A percentile compares a stretch with the other conserved stretches of the same genome.
Evolutionary conservation across 2,113 vertebrate species (phyloP).

Genomic region (Corythaeola cristata): DNA sequence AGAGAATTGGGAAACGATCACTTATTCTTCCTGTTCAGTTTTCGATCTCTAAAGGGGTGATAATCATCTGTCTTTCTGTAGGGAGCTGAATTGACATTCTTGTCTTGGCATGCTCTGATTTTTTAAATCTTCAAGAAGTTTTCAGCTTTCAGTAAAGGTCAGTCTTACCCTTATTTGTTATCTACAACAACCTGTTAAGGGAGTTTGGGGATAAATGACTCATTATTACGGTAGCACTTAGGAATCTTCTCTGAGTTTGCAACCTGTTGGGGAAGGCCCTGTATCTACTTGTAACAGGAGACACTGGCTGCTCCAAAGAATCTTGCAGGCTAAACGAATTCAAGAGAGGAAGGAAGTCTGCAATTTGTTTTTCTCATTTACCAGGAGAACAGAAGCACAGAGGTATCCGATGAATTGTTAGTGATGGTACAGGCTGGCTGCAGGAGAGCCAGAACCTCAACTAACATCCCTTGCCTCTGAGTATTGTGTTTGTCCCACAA

Average conservation of each 20-base stretch:
- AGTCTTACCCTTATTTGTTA: slow-evolving; percentile 12
- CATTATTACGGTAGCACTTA: neutral
- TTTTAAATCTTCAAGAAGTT: slow-evolving; percentile 15
- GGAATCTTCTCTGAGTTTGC: slow-evolving; percentile 18
- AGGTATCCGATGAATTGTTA: neutral
- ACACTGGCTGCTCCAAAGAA: neutral
- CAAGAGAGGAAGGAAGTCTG: slow-evolving; percentile 30
- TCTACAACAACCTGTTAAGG: slow-evolving; percentile 14
- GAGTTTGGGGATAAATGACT: slow-evolving; percentile 3
- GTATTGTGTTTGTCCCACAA: neutral
- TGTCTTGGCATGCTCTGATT: neutral
- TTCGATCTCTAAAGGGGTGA: neutral
- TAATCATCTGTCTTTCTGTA: neutral
- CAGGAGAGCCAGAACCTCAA: neutral
- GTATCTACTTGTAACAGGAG: neutral
- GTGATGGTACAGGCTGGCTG: neutral
- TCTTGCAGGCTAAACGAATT: neutral
- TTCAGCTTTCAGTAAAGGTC: neutral
- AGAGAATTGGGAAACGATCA: neutral
- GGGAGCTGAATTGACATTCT: neutral
- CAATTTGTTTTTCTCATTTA: slow-evolving; percentile 55
- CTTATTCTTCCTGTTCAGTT: neutral
- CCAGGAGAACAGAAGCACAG: slow-evolving; percentile 33
- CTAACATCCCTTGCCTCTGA: neutral
- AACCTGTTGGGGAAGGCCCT: slow-evolving; percentile 14